Evolutionary conservation across 2,113 vertebrate genomes (phyloP).

Genomic region (Physeter macrocephalus): DNA sequence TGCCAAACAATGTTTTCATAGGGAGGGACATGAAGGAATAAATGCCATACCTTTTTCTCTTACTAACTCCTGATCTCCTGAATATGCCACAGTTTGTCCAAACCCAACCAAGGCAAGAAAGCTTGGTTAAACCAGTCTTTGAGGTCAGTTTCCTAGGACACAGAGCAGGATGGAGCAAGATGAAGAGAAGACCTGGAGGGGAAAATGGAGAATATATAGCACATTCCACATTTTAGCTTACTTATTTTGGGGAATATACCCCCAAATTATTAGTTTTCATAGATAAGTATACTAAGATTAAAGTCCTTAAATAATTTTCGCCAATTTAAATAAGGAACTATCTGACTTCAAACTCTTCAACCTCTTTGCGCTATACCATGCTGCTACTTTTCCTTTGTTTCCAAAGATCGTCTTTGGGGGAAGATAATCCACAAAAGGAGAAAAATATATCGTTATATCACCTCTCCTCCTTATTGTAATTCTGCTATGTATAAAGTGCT

Average conservation of each 20-base stretch:
- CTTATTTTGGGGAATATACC: not conserved
- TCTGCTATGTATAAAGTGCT: not conserved
- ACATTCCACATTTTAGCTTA: not conserved
- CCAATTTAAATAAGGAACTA: not conserved
- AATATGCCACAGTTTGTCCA: not conserved
- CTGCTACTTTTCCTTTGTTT: not conserved
- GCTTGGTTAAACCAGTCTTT: not conserved
- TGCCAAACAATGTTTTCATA: not conserved
- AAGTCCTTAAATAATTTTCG: not conserved
- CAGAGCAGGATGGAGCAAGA: not conserved
- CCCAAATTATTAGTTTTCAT: not conserved
- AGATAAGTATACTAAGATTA: not conserved
- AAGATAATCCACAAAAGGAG: not conserved
- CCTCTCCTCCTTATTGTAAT: not conserved
- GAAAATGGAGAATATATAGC: not conserved
- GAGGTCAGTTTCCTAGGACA: not conserved
- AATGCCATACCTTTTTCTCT: not conserved
- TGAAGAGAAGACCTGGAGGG: not conserved
- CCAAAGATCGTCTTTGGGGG: not conserved
- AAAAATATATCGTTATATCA: not conserved
- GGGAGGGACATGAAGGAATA: not conserved
- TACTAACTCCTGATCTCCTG: not conserved
- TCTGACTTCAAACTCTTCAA: not conserved
- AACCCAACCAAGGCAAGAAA: not conserved
- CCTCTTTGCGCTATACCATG: not conserved